phyloP scores from a whole-genome alignment of 1,140 invertebrate species.

The Trachelipus rathkii region DNA sequence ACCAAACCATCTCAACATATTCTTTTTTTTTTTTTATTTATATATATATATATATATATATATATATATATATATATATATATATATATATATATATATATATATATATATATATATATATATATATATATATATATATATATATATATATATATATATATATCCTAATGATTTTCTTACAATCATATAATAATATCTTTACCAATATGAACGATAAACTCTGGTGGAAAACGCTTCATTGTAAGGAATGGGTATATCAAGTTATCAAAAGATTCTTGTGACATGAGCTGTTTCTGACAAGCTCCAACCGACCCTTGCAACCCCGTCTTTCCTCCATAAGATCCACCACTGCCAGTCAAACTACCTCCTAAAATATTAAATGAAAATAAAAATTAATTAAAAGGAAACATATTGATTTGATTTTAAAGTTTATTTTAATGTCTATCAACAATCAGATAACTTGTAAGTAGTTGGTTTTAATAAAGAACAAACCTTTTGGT shows the following conservation, averaged over 20 bases:
- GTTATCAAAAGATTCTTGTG: conserved; percentile 61
- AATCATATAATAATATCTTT: no score
- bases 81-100: no score
- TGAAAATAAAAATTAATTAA: neutral
- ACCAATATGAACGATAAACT: conserved; percentile 11
- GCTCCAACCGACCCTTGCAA: neutral
- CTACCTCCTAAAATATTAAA: conserved; percentile 25
- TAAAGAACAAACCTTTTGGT: conserved; percentile 73
- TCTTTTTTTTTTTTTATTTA: no score
- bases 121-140: no score
- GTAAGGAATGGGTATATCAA: conserved; percentile 94
- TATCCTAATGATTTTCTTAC: no score
- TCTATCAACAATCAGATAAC: neutral
- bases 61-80: conserved; percentile 23
- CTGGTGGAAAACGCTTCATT: conserved; percentile 54
- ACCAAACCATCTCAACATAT: no score
- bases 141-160: no score
- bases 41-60: conserved; percentile 25
- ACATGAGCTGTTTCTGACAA: conserved; percentile 34
- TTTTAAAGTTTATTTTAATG: no score
- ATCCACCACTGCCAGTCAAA: conserved; percentile 36
- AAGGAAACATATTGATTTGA: no score
- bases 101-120: no score
- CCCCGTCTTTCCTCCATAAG: conserved; percentile 26
- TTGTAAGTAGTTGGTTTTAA: neutral